phyloP scores from a whole-genome alignment of 2,888 invertebrate species.

The Scaptomyza tumidula region DNA sequence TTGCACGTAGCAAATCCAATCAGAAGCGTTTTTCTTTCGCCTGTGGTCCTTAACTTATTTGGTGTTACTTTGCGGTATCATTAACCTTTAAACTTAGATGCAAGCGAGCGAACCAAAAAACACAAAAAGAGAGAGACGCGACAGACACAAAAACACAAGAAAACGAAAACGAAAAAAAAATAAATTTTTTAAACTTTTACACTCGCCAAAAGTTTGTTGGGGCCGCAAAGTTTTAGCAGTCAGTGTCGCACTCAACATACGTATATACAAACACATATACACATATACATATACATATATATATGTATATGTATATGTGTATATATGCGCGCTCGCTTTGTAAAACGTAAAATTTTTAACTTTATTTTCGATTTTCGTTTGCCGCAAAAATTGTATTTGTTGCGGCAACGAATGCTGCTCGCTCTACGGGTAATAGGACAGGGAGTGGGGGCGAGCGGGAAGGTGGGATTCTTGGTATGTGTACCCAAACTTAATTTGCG shows the following conservation, averaged over 20 bases:
- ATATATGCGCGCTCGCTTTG: slow-evolving; percentile 14
- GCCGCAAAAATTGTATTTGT: slow-evolving; percentile 77
- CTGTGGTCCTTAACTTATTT: slow-evolving; percentile 69
- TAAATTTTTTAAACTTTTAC: slow-evolving; percentile 74
- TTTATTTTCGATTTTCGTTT: slow-evolving; percentile 78
- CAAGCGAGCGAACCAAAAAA: slow-evolving; percentile 24
- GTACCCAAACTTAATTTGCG: slow-evolving; percentile 72
- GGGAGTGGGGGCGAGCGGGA: not conserved
- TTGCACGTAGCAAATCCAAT: slow-evolving; percentile 69
- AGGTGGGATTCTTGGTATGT: not conserved
- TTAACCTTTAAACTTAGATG: slow-evolving; percentile 76
- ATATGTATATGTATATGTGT: not conserved
- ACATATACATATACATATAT: not conserved
- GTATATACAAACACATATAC: slow-evolving; percentile 25
- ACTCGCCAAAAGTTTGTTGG: slow-evolving; percentile 61
- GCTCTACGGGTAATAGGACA: not conserved
- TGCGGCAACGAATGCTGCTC: slow-evolving; percentile 49
- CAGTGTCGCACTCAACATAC: slow-evolving; percentile 48
- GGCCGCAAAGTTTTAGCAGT: slow-evolving; percentile 63
- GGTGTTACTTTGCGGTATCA: slow-evolving; percentile 76
- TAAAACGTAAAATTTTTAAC: slow-evolving; percentile 74
- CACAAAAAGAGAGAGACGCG: not conserved
- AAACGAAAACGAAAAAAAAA: slow-evolving; percentile 20
- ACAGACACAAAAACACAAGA: not conserved
- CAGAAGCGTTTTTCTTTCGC: slow-evolving; percentile 59